A percentile compares a stretch with the other conserved stretches of the same genome.
phyloP scores from a whole-genome alignment of 2,113 vertebrate genomes.

The Ellobius talpinus region DNA sequence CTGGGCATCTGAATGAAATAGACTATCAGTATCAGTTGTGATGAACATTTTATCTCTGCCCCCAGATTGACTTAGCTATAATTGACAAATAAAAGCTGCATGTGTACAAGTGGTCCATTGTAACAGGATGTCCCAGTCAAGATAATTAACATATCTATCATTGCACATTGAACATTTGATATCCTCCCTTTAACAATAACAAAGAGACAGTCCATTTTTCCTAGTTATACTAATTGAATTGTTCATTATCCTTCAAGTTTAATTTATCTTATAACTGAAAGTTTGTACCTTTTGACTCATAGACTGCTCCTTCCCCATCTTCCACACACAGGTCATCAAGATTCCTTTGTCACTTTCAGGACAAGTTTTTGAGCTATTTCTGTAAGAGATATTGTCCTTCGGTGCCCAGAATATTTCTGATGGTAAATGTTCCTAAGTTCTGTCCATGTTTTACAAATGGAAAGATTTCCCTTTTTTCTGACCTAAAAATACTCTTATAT shows the following conservation, averaged over 20 bases:
- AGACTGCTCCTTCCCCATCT: rapidly evolving
- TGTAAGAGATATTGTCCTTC: not conserved
- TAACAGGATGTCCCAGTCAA: not conserved
- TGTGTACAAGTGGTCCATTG: not conserved
- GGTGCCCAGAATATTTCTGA: not conserved
- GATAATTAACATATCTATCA: not conserved
- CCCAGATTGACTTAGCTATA: not conserved
- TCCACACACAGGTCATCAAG: not conserved
- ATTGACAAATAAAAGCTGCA: not conserved
- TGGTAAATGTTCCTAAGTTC: not conserved
- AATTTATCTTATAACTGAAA: not conserved
- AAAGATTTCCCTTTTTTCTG: not conserved
- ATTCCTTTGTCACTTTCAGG: not conserved
- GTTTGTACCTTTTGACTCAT: not conserved
- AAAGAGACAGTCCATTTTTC: not conserved
- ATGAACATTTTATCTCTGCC: not conserved
- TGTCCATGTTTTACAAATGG: not conserved
- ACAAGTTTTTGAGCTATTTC: not conserved
- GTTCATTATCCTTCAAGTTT: not conserved
- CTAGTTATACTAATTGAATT: not conserved
- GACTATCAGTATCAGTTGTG: not conserved
- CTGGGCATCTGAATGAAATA: not conserved
- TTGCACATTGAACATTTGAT: not conserved
- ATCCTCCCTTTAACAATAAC: not conserved
- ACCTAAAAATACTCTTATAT: not conserved